Percentiles rank a stretch among this genome's conserved stretches.
Conservation (phyloP, 1,140 invertebrate genomes). For the Penaeus chinensis region DNA sequence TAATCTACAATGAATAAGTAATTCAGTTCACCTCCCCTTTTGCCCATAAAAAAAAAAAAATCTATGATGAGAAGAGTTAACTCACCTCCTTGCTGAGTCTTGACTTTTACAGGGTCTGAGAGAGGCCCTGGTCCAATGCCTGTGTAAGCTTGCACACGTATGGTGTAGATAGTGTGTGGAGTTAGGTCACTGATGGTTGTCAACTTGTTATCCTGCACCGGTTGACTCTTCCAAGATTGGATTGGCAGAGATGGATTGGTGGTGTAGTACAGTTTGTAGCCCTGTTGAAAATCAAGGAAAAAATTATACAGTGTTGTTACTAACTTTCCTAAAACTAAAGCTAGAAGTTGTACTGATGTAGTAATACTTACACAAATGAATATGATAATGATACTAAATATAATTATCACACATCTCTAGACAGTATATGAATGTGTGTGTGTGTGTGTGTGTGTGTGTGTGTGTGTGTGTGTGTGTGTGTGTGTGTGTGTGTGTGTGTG, state of each 20-base stretch:
- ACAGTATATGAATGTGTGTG: neutral
- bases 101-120: constrained; percentile 91
- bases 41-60: too few relatives aligned
- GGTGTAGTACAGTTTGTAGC: constrained; percentile 98
- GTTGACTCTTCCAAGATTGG: constrained; percentile 90
- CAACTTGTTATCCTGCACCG: constrained; percentile 91
- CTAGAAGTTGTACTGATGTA: too few relatives aligned
- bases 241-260: constrained; percentile 86
- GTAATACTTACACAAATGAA: too few relatives aligned
- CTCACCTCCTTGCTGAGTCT: constrained; percentile 91
- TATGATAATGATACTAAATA: too few relatives aligned
- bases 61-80: neutral
- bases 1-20: neutral
- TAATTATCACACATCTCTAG: constrained; percentile 41
- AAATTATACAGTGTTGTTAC: neutral
- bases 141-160: constrained; percentile 90
- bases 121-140: constrained; percentile 91
- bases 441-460: too few relatives aligned
- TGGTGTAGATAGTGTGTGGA: constrained; percentile 90
- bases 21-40: neutral
- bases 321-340: too few relatives aligned
- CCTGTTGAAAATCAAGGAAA: constrained; percentile 73
- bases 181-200: constrained; percentile 92
- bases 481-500: too few relatives aligned
- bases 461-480: too few relatives aligned